phyloP scores from a whole-genome alignment of 2,888 invertebrate species.

The Hydraecia micacea region DNA sequence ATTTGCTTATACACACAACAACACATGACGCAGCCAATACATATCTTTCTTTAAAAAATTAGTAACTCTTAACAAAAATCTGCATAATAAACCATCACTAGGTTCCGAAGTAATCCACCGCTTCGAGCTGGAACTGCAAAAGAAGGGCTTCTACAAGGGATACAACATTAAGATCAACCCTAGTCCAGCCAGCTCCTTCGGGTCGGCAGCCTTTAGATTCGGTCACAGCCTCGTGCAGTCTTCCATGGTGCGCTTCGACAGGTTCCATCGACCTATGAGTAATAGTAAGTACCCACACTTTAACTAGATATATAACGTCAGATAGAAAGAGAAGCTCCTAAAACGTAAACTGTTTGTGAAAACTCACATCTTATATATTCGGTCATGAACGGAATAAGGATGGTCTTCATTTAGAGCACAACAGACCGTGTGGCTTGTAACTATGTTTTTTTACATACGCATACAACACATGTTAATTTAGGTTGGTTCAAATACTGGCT shows the following conservation, averaged over 20 bases:
- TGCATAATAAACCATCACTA: conserved; percentile 62
- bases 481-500: neutral
- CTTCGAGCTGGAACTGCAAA: conserved; percentile 93
- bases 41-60: neutral
- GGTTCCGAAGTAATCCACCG: conserved; percentile 93
- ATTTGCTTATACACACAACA: neutral
- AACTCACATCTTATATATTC: neutral
- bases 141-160: conserved; percentile 92
- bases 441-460: neutral
- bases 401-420: neutral
- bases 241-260: conserved; percentile 93
- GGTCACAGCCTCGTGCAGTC: conserved; percentile 96
- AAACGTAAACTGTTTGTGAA: neutral
- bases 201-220: conserved; percentile 95
- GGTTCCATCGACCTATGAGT: conserved; percentile 92
- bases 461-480: neutral
- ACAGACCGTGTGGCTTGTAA: neutral
- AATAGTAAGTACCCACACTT: conserved; percentile 91
- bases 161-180: conserved; percentile 93
- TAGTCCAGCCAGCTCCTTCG: conserved; percentile 94
- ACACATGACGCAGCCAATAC: neutral
- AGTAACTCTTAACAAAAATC: conserved; percentile 14
- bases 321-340: neutral
- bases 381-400: neutral
- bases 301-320: neutral